Evolutionary conservation across 2,113 vertebrate genomes (phyloP).

Genomic region (Polypterus bichir): DNA sequence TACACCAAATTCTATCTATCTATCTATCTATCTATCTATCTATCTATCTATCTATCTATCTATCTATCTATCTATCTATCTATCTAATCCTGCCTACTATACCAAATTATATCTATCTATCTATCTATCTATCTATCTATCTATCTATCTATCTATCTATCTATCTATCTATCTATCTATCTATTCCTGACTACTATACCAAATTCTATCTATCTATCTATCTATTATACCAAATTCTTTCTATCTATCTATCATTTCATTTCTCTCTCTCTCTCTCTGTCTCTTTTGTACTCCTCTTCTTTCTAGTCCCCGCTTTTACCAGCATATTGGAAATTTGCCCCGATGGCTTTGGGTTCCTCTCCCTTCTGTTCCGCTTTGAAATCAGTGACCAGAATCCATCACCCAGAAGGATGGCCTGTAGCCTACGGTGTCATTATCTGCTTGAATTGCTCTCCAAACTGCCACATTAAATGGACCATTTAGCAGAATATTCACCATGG

Average conservation of each 20-base stretch:
- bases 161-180: background rate
- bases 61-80: background rate
- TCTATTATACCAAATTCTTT: too few species aligned
- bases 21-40: too few species aligned
- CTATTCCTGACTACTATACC: too few species aligned
- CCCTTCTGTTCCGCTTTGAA: background rate
- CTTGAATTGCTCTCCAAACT: conserved; percentile 9
- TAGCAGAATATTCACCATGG: conserved; percentile 2
- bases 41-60: background rate
- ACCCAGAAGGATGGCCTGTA: conserved; percentile 14
- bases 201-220: too few species aligned
- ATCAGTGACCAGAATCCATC: conserved; percentile 6
- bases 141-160: background rate
- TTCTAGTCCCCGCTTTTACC: background rate
- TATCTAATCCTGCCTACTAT: too few species aligned
- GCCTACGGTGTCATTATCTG: conserved; percentile 10
- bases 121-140: background rate
- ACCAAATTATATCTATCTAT: too few species aligned
- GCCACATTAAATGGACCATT: conserved; percentile 14
- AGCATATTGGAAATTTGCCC: too few species aligned
- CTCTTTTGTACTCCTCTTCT: background rate
- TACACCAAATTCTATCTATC: too few species aligned
- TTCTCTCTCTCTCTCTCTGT: too few species aligned
- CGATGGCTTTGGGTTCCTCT: too few species aligned
- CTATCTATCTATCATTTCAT: too few species aligned